These are phyloP conservation scores for Poecilia velifera DNA, from an alignment of 2,797 vertebrate species.

Conservation along the genomic window DNA sequence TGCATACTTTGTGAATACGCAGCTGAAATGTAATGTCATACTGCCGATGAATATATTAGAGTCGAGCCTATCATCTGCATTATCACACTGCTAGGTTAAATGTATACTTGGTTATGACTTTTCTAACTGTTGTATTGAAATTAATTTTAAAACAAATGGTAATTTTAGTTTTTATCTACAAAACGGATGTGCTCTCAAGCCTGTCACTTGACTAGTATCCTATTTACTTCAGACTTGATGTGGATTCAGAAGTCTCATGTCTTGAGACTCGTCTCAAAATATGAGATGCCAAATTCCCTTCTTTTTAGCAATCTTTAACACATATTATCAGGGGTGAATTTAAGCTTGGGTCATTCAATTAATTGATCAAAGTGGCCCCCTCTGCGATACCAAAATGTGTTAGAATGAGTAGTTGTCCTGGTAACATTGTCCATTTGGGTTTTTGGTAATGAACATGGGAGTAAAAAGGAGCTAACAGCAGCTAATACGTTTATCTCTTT, in stretches of 20 bases:
- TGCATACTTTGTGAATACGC: slow-evolving; percentile 19
- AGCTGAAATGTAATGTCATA: neutral
- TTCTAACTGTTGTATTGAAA: neutral
- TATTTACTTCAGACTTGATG: neutral
- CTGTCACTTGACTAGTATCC: neutral
- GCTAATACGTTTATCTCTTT: neutral
- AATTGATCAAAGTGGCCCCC: too few species aligned
- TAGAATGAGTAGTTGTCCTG: too few species aligned
- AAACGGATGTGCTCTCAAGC: neutral
- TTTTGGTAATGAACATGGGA: too few species aligned
- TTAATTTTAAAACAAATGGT: neutral
- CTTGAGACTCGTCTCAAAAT: neutral
- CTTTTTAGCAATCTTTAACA: neutral
- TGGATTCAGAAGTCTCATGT: neutral
- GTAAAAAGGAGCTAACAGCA: too few species aligned
- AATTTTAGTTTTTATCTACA: neutral
- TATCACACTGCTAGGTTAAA: neutral
- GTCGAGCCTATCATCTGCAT: neutral
- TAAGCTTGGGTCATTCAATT: too few species aligned
- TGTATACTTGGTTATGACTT: neutral
- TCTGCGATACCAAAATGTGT: too few species aligned
- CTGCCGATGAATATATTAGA: neutral
- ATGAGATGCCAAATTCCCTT: neutral
- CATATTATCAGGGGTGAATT: too few species aligned
- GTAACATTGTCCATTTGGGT: too few species aligned